Percentiles rank a stretch among this genome's conserved stretches.
Evolutionary conservation across 2,113 vertebrate genomes (phyloP).

Genomic region (Macaca nemestrina): DNA sequence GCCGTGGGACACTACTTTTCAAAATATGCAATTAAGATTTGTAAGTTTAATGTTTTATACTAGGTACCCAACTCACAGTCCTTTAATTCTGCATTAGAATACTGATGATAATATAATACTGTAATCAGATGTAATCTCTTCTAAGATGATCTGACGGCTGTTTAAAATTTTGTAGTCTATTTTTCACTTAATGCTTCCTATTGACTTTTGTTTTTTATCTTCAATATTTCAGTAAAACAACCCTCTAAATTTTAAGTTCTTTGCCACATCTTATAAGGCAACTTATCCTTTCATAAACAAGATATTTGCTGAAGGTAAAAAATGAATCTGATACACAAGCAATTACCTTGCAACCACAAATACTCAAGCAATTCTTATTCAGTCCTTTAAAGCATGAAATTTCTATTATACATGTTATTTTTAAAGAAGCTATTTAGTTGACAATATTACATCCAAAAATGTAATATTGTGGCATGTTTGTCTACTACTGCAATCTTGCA

Average conservation of each 20-base stretch:
- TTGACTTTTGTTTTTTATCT: slow-evolving; percentile 69
- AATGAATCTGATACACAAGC: slow-evolving; percentile 76
- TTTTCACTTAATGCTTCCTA: slow-evolving; percentile 64
- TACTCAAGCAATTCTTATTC: slow-evolving; percentile 74
- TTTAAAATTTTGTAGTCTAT: slow-evolving; percentile 54
- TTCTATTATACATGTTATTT: slow-evolving; percentile 61
- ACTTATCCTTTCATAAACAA: slow-evolving; percentile 71
- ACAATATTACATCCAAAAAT: slow-evolving; percentile 51
- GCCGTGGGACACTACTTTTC: slow-evolving; percentile 15
- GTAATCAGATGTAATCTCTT: slow-evolving; percentile 36
- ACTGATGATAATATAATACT: slow-evolving; percentile 58
- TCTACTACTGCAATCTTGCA: slow-evolving; percentile 45
- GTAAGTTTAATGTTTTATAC: slow-evolving; percentile 11
- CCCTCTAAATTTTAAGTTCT: slow-evolving; percentile 49
- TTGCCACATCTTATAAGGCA: slow-evolving; percentile 62
- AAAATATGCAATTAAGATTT: slow-evolving; percentile 48
- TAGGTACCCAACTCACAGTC: slow-evolving; percentile 7
- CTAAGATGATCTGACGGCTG: slow-evolving; percentile 65
- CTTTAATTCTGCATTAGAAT: slow-evolving; percentile 53
- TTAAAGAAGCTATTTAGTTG: slow-evolving; percentile 63
- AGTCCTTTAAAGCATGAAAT: slow-evolving; percentile 64
- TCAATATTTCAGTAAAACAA: slow-evolving; percentile 68
- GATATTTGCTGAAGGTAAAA: slow-evolving; percentile 72
- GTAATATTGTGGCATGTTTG: background rate
- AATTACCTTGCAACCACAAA: slow-evolving; percentile 78